Conservation (phyloP, 2,113 vertebrate species). For the Xiphophorus hellerii region DNA sequence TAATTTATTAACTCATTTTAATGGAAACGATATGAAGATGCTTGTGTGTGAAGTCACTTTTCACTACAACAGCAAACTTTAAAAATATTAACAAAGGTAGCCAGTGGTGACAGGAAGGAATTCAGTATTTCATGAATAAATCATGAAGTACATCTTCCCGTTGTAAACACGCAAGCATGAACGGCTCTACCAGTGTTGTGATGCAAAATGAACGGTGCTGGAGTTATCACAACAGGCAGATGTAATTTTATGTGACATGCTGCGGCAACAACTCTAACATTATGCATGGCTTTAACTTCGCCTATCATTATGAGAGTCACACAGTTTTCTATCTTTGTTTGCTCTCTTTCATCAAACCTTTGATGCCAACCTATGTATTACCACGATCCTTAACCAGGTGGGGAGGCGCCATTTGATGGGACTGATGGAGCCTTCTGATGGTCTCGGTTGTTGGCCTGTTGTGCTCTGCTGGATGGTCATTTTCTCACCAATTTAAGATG, state of each 20-base stretch:
- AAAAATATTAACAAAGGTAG: not conserved
- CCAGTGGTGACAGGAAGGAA: not conserved
- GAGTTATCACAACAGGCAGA: slow-evolving; percentile 25
- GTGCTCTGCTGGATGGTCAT: slow-evolving; percentile 69
- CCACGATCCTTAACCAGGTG: slow-evolving; percentile 11
- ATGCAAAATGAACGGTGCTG: not conserved
- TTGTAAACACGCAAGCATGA: not conserved
- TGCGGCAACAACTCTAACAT: slow-evolving; percentile 69
- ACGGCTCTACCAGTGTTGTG: not conserved
- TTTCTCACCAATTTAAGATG: slow-evolving; percentile 72
- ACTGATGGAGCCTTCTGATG: slow-evolving; percentile 48
- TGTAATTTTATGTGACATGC: slow-evolving; percentile 61
- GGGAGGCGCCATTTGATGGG: slow-evolving; percentile 51
- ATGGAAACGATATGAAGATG: not conserved
- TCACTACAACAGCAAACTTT: not conserved
- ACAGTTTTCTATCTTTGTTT: not conserved
- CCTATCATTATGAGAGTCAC: slow-evolving; percentile 52
- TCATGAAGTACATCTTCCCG: not conserved
- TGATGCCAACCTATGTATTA: slow-evolving; percentile 32
- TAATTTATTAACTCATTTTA: not conserved
- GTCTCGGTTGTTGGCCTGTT: slow-evolving; percentile 58
- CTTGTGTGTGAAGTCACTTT: not conserved
- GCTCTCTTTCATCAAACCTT: slow-evolving; percentile 28
- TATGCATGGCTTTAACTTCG: slow-evolving; percentile 44
- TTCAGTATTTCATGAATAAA: not conserved